phyloP scores from a whole-genome alignment of 2,113 vertebrate species.

The Panthera leo region DNA sequence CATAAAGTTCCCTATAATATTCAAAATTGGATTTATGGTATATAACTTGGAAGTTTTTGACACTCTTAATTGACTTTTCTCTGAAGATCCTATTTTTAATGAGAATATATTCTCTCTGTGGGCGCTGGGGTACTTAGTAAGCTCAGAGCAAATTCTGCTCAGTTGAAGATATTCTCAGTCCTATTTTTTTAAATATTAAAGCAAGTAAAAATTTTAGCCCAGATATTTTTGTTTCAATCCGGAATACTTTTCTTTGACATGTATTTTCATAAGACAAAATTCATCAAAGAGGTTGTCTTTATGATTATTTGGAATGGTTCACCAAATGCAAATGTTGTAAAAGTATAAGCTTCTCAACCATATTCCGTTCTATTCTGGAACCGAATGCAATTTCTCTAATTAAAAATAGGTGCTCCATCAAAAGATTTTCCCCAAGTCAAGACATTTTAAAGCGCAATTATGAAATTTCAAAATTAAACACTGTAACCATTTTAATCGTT shows the following conservation, averaged over 20 bases:
- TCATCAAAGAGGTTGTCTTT: background rate
- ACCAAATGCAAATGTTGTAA: conserved; percentile 22
- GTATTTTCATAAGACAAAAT: background rate
- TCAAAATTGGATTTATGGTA: conserved; percentile 8
- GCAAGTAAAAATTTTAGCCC: background rate
- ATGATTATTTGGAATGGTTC: background rate
- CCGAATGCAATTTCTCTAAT: background rate
- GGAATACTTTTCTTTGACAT: background rate
- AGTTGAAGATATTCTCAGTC: background rate
- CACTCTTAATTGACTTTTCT: conserved; percentile 1
- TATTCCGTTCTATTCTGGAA: conserved; percentile 11
- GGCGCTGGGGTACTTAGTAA: background rate
- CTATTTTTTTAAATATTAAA: background rate
- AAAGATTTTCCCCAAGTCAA: background rate
- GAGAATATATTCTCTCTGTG: background rate
- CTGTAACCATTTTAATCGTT: background rate
- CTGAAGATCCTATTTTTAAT: conserved; percentile 24
- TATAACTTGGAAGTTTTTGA: background rate
- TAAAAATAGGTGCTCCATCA: background rate
- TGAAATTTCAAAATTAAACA: background rate
- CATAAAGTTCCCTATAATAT: background rate
- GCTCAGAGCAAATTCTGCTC: background rate
- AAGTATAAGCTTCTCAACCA: background rate
- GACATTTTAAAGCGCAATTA: background rate
- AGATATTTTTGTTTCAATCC: conserved; percentile 25